Evolutionary conservation across 2,113 vertebrate genomes (phyloP).

Genomic region (Cettia cetti): DNA sequence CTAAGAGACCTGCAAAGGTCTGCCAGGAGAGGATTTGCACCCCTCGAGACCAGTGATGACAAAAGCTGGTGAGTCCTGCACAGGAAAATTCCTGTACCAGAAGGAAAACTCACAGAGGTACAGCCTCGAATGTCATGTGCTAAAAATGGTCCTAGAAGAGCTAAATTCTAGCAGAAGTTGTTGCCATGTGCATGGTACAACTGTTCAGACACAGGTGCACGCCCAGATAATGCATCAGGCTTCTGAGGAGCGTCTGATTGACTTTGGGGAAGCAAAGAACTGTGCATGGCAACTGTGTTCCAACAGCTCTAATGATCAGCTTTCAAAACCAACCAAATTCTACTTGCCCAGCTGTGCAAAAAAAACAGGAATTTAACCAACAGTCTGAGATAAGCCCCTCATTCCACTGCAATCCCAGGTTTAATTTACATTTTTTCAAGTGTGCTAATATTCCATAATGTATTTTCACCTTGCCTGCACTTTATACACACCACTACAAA

Average conservation of each 20-base stretch:
- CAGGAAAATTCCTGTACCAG: neutral
- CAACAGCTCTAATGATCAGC: neutral
- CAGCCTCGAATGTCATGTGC: rapidly evolving
- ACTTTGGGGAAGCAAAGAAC: neutral
- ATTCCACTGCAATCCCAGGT: neutral
- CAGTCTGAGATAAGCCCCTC: neutral
- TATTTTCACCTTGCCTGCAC: neutral
- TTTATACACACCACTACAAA: neutral
- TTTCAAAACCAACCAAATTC: neutral
- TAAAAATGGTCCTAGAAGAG: neutral
- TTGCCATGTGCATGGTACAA: no score
- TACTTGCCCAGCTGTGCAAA: no score
- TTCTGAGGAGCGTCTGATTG: neutral
- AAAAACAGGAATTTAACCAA: neutral
- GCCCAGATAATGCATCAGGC: neutral
- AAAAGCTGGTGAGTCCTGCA: neutral
- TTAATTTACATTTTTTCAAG: neutral
- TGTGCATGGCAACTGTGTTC: neutral
- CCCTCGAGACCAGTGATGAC: neutral
- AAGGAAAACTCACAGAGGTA: neutral
- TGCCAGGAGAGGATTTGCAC: neutral
- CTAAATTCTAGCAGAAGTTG: neutral
- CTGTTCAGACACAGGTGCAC: neutral
- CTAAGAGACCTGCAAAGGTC: neutral
- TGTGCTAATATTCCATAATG: rapidly evolving